Evolutionary conservation across 2,113 vertebrate genomes (phyloP), one percentile per base, ranked within the genome.

Genomic region (Butastur rufipennis): DNA sequence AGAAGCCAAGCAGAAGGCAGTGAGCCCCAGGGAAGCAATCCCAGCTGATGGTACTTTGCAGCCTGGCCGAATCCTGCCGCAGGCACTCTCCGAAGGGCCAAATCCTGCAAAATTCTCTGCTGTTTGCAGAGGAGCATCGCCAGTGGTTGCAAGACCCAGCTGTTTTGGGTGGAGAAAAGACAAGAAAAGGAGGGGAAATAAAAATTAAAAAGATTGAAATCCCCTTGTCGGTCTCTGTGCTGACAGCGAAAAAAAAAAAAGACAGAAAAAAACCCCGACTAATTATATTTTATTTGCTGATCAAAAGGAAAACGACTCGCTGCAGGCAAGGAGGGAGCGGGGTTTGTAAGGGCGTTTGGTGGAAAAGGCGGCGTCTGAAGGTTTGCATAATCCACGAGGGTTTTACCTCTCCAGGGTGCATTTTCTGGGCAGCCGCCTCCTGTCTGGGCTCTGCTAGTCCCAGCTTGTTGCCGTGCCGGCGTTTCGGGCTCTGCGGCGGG

Each of bases 261-360:
- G 27, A 15, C 4, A 23, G 26, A 43, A 48, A 47, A 42, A 85
- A 23, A 0, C 45, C 15, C 58, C 4, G 23, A 47, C 56, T 90
- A 95, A 95, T 92, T 94, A 48, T 62, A 45, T 95, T 95, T 88
- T 68, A 91, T 94, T 91, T 70, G 86, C 86, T 81, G 88, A 95
- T 86, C 83, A 59, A 81, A 66, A 92, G 88, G 92, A 61, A 91
- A 97, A 66, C 14, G 81, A 18, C 81, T 59, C 43, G 88, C 93
- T 83, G 91, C 45, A 34, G 93, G 95, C 79, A 25, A n/a, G 80
- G 52, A 45, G 90, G 85, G n/a, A 55, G 45, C 25, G 32, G 72
- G 58, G 63, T 34, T 62, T 26, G 42, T 3, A 9, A 72, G 77
- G 77, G 70, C 66, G 72, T 8, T 63, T 2, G 70, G 55, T 36